A percentile compares a stretch with the other conserved stretches of the same genome.
These are phyloP conservation scores for Hyperopisus bebe DNA, from an alignment of 2,113 vertebrate species.

Conservation along the genomic window DNA sequence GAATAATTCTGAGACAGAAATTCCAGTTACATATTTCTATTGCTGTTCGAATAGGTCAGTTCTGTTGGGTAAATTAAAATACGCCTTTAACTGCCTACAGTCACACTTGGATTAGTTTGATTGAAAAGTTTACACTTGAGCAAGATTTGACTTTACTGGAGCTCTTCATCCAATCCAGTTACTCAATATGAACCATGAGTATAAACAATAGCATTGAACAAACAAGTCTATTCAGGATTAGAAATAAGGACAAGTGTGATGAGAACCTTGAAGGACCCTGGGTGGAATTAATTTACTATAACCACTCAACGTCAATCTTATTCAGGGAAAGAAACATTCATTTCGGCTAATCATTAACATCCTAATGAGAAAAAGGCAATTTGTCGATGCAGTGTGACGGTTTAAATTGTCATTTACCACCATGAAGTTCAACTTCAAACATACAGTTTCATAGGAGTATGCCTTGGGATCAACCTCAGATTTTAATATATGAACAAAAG, in stretches of 20 bases:
- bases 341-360: slow-evolving; percentile 43
- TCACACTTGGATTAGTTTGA: not conserved
- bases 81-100: not conserved
- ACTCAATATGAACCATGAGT: not conserved
- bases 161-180: not conserved
- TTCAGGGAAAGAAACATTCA: slow-evolving; percentile 30
- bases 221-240: not conserved
- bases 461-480: slow-evolving; percentile 23
- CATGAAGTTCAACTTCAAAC: slow-evolving; percentile 42
- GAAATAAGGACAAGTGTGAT: not conserved
- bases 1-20: not conserved
- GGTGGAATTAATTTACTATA: slow-evolving; percentile 36
- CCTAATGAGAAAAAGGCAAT: slow-evolving; percentile 46
- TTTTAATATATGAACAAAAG: slow-evolving; percentile 41
- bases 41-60: not conserved
- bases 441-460: slow-evolving; percentile 22
- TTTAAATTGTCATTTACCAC: slow-evolving; percentile 40
- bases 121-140: slow-evolving; percentile 9
- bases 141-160: not conserved
- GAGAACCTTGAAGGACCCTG: slow-evolving; percentile 32
- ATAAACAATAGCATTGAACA: not conserved
- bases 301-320: slow-evolving; percentile 42
- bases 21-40: not conserved
- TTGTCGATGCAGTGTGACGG: slow-evolving; percentile 33
- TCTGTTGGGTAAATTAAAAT: not conserved